These are phyloP conservation scores for Lasioglossum albipes DNA, from an alignment of 1,140 invertebrate species.

Conservation along the genomic window DNA sequence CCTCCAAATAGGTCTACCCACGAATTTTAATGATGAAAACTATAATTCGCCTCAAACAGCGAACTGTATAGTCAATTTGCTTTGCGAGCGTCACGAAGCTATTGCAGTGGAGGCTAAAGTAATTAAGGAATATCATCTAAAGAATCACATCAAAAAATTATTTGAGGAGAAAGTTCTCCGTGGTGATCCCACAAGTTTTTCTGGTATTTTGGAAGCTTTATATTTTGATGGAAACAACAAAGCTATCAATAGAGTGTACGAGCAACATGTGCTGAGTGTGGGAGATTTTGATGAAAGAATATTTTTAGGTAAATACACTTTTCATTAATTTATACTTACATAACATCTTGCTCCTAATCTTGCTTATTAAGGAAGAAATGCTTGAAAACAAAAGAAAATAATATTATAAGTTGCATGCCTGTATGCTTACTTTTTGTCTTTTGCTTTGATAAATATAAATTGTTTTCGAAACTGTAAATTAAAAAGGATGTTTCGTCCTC, in stretches of 20 bases:
- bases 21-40: conserved; percentile 85
- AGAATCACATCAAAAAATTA: conserved; percentile 88
- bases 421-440: conserved; percentile 37
- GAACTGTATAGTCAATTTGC: conserved; percentile 90
- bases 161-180: conserved; percentile 88
- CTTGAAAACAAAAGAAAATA: conserved; percentile 26
- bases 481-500: background rate
- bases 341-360: background rate
- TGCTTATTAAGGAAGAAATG: conserved; percentile 28
- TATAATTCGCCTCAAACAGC: conserved; percentile 84
- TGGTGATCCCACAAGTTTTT: conserved; percentile 83
- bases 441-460: conserved; percentile 18
- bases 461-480: conserved; percentile 6
- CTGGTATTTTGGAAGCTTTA: conserved; percentile 85
- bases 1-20: conserved; percentile 84
- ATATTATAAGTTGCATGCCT: conserved; percentile 22
- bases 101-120: conserved; percentile 92
- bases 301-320: conserved; percentile 86
- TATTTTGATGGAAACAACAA: conserved; percentile 91
- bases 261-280: conserved; percentile 93
- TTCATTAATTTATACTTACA: conserved; percentile 10
- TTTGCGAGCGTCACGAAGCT: conserved; percentile 91
- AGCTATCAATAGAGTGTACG: conserved; percentile 92
- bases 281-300: conserved; percentile 98
- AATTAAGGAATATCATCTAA: conserved; percentile 94